phyloP scores from a whole-genome alignment of 2,797 vertebrate genomes.

The Kryptopterus vitreolus region DNA sequence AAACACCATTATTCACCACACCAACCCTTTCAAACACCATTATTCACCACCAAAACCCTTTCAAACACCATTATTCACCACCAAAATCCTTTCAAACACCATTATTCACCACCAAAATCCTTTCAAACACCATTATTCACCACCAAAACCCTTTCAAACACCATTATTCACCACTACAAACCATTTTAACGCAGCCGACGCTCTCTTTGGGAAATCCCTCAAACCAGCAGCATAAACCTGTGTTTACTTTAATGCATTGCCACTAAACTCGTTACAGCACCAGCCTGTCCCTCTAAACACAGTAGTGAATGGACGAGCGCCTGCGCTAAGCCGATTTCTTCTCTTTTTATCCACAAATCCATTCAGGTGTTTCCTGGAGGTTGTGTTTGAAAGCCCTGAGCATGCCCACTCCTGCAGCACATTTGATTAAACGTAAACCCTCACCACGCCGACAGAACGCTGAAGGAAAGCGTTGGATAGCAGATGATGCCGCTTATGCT shows the following conservation, averaged over 20 bases:
- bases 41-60: not conserved
- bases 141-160: no score
- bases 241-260: no score
- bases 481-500: constrained; percentile 2
- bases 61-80: not conserved
- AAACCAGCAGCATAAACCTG: no score
- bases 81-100: not conserved
- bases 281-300: not conserved
- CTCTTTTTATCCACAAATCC: not conserved
- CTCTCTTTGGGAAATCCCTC: no score
- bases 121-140: not conserved
- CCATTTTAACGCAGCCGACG: no score
- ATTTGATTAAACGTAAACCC: constrained; percentile 6
- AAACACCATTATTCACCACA: no score
- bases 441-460: constrained; percentile 7
- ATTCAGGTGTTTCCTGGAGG: not conserved
- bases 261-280: not conserved
- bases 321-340: not conserved
- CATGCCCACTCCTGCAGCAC: not conserved
- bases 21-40: not conserved
- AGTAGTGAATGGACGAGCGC: not conserved
- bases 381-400: not conserved
- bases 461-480: constrained; percentile 47
- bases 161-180: no score
- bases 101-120: not conserved